phyloP scores from a whole-genome alignment of 2,888 invertebrate genomes.

The Mythimna albipuncta region DNA sequence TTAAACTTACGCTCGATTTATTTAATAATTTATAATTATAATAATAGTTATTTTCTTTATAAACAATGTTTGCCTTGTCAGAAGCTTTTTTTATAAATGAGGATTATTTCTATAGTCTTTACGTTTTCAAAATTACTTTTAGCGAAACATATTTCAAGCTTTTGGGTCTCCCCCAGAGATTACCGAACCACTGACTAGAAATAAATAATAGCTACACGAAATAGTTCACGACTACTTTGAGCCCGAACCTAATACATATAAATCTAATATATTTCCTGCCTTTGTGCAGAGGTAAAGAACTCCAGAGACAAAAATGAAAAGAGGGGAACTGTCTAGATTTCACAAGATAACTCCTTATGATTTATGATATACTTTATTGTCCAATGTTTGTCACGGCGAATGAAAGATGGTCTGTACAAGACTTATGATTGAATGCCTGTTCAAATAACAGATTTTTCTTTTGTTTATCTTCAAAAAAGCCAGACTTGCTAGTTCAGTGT shows the following conservation, averaged over 20 bases:
- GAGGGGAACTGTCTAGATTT: conserved; percentile 68
- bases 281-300: conserved; percentile 40
- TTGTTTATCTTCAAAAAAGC: conserved; percentile 20
- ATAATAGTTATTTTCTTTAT: no score
- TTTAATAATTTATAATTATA: no score
- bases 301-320: conserved; percentile 63
- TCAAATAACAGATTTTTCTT: conserved; percentile 50
- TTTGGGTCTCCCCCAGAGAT: conserved; percentile 1
- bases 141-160: background rate
- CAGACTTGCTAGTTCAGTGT: background rate
- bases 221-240: conserved; percentile 14
- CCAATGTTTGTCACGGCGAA: conserved; percentile 74
- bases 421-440: conserved; percentile 67
- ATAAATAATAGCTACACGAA: conserved; percentile 15
- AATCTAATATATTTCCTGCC: conserved; percentile 35
- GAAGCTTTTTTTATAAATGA: no score
- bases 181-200: conserved; percentile 6
- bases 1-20: no score
- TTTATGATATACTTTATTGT: conserved; percentile 78
- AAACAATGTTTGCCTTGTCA: no score
- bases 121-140: conserved; percentile 7
- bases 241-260: conserved; percentile 25
- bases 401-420: conserved; percentile 69
- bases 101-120: background rate
- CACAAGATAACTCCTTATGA: conserved; percentile 74